phyloP scores from a whole-genome alignment of 2,888 invertebrate genomes.

The Drosophila longiperda region DNA sequence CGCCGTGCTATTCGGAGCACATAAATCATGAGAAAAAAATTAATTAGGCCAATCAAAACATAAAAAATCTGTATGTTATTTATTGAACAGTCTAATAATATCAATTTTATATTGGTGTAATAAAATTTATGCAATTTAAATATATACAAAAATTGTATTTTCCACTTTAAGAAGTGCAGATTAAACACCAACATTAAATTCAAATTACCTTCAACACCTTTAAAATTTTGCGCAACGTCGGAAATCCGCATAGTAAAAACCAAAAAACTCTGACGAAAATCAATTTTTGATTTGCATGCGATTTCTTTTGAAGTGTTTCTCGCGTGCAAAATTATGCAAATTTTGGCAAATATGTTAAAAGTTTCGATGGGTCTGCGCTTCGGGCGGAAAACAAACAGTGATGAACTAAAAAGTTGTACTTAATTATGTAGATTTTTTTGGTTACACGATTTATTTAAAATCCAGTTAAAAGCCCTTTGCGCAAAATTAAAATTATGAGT shows the following conservation, averaged over 20 bases:
- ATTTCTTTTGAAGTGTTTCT: constrained; percentile 63
- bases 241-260: constrained; percentile 24
- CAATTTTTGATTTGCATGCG: constrained; percentile 77
- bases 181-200: constrained; percentile 8
- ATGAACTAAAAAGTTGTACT: constrained; percentile 42
- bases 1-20: constrained; percentile 37
- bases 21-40: constrained; percentile 46
- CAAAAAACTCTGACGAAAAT: constrained; percentile 57
- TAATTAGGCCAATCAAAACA: constrained; percentile 72
- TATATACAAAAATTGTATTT: not conserved
- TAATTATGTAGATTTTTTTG: constrained; percentile 4
- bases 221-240: constrained; percentile 47
- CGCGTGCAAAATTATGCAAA: constrained; percentile 76
- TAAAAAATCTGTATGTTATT: constrained; percentile 6
- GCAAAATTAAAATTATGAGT: constrained; percentile 10
- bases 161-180: not conserved
- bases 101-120: constrained; percentile 11
- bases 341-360: constrained; percentile 35
- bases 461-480: constrained; percentile 19
- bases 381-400: constrained; percentile 24
- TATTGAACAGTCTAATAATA: constrained; percentile 12
- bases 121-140: not conserved
- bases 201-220: constrained; percentile 58
- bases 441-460: constrained; percentile 43
- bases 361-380: constrained; percentile 12